Conservation (phyloP, 2,888 invertebrate species). For the Allophyes oxyacanthae region DNA sequence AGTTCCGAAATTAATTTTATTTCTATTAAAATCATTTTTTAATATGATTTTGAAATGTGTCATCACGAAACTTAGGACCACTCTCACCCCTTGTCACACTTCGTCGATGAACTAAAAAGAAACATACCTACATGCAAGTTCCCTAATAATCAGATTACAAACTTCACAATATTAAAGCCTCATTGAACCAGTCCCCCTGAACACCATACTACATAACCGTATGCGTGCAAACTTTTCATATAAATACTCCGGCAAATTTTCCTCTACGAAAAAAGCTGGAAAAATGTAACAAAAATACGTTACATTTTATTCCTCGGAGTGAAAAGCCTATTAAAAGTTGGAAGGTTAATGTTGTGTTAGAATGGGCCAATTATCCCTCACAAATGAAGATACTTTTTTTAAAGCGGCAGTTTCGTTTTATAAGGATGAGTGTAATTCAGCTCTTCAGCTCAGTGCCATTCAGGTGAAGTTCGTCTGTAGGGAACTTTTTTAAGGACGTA, state of each 20-base stretch:
- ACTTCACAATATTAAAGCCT: background rate
- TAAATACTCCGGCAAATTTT: constrained; percentile 38
- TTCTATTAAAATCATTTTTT: too few relatives aligned
- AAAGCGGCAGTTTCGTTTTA: constrained; percentile 50
- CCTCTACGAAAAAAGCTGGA: constrained; percentile 22
- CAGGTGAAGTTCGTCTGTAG: constrained; percentile 32
- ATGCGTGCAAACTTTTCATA: constrained; percentile 38
- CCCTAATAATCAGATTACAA: too few relatives aligned
- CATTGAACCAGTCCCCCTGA: constrained; percentile 29
- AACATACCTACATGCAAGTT: too few relatives aligned
- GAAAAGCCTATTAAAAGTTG: constrained; percentile 63
- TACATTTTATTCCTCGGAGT: constrained; percentile 53
- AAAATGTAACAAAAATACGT: constrained; percentile 55
- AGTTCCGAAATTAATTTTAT: too few relatives aligned
- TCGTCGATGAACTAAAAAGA: too few relatives aligned
- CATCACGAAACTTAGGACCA: too few relatives aligned
- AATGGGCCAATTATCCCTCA: constrained; percentile 62
- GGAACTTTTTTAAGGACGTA: constrained; percentile 19
- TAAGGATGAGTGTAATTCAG: constrained; percentile 51
- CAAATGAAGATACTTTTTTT: constrained; percentile 63
- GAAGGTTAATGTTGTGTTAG: constrained; percentile 62
- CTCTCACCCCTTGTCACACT: too few relatives aligned
- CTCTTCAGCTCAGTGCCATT: constrained; percentile 24
- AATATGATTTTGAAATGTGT: too few relatives aligned
- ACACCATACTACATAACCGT: constrained; percentile 18